Evolutionary conservation across 2,888 invertebrate genomes (phyloP), one percentile per base, ranked within the genome.

Genomic region (Volucella bombylans): DNA sequence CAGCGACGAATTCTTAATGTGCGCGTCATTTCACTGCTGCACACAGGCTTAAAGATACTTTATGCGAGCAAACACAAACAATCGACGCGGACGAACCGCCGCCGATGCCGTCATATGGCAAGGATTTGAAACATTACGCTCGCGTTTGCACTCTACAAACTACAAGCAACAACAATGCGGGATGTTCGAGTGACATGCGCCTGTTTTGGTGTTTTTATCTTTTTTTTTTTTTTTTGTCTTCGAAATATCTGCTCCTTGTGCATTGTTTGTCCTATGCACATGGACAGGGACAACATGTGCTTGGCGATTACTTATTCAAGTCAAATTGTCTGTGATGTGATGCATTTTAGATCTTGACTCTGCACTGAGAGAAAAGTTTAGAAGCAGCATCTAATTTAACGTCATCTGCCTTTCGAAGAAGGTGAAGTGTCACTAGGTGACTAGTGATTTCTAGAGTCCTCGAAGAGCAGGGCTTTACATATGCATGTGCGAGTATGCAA

Each of bases 61-160:
- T 85, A 81, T 85, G 81, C 62, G 76, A 14, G 45, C 68, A 47
- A 39, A 6, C 39, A 45, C 18, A 31, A 14, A 15, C 54, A 31
- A 69, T 47, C 11, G 55, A 41, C 50, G 49, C 54, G 31, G 31
- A 31, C 31, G 31, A 31, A 6, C 6, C 31, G 31, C 31, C 6
- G 49, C 52, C 59, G 55, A 49, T 57, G 59, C 43, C 50, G 67
- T 85, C 65, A 76, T 85, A 67, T 76, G 74, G 81, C 61, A 80
- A 76, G 80, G 80, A 85, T 80, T 85, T 76, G 71, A 71, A 68
- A 80, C 76, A 85, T 76, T 76, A 85, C 62, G 67, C 80, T 71
- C 47, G 15, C 49, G 64, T 38, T 50, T 67, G 67, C 71, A 62
- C 43, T 31, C 6, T 31, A 31, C 31, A 31, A 31, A 31, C 31